Percentiles rank a stretch among this genome's conserved stretches.
phyloP scores from a whole-genome alignment of 1,140 invertebrate genomes.

The Vanessa tameamea region DNA sequence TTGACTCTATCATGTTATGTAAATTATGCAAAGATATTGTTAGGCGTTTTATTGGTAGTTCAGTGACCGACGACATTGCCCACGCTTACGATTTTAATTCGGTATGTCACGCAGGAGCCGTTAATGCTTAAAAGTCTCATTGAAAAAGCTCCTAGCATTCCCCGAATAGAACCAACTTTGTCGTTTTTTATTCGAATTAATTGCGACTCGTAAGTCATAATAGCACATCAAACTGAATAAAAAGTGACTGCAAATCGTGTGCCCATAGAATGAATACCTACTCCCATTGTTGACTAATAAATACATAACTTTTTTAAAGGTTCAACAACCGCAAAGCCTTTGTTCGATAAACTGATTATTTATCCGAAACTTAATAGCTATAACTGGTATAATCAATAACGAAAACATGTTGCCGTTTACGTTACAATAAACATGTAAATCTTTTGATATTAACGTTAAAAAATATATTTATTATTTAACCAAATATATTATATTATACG shows the following conservation, averaged over 20 bases:
- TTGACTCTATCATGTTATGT: conserved; percentile 75
- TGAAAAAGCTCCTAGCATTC: conserved; percentile 10
- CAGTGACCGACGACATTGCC: conserved; percentile 56
- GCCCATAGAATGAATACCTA: conserved; percentile 56
- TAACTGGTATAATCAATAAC: conserved; percentile 44
- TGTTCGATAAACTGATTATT: conserved; percentile 60
- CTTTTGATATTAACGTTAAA: neutral
- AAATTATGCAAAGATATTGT: conserved; percentile 67
- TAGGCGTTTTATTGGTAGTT: conserved; percentile 67
- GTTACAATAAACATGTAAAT: conserved; percentile 22
- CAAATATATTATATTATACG: no score
- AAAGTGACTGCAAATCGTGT: conserved; percentile 35
- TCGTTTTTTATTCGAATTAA: conserved; percentile 2
- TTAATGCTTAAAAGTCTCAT: conserved; percentile 7
- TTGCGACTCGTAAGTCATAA: conserved; percentile 7
- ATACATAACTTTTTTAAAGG: conserved; percentile 54
- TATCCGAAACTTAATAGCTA: conserved; percentile 56
- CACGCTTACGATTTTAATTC: conserved; percentile 42
- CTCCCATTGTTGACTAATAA: conserved; percentile 57
- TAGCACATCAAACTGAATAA: conserved; percentile 20
- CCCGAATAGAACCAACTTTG: neutral
- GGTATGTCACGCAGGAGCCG: conserved; percentile 31
- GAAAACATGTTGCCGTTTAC: conserved; percentile 32
- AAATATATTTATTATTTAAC: no score
- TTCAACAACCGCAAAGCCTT: conserved; percentile 63